Evolutionary conservation across 2,113 vertebrate species (phyloP), one percentile per base, ranked within the genome.

Genomic region (Ceratotherium simum): DNA sequence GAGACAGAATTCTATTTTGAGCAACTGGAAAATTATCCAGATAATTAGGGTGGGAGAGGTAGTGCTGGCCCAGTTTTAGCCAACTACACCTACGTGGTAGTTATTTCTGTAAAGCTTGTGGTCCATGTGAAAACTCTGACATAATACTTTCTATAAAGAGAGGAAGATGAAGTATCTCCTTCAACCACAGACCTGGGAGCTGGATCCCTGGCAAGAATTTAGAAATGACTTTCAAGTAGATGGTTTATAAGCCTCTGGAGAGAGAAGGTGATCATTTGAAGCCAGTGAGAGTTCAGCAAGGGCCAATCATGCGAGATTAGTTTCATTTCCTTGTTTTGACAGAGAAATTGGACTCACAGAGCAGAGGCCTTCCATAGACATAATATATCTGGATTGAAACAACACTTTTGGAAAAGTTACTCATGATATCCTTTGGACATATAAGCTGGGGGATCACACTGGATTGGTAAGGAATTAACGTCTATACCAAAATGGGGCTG

Each of bases 311-410:
- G 67, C 0, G 29, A 86, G 90, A 89, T 96, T 94, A 94, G 90
- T 21, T 92, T 82, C 92, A 79, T 95, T 96, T 97, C 98, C 97
- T 97, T 92, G 83, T 97, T 98, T 96, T 93, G 96, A 97, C 97
- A 96, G 87, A 75, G 82, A 96, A 93, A 93, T 91, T 58, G 79
- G 73, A 72, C 94, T 91, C 54, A 20, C 48, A 60, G 96, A 60
- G 79, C 83, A 0, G 33, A 90, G 82, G 86, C 62, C 27, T 79
- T 83, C 92, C 39, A 27, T 9, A 88, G 95, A 97, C 46, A 64
- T 46, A 58, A 88, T 73, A 69, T 82, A 78, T 78, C 82, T 79
- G 62, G 70, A 33, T 96, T 0, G 1, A 76, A 93, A 73, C n/a
- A 54, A 14, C 64, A 27, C 21, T 91, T 95, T 62, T 27, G 79